Percentiles rank a stretch among this genome's conserved stretches.
Evolutionary conservation across 1,140 invertebrate species (phyloP).

Genomic region (Bombus impatiens): DNA sequence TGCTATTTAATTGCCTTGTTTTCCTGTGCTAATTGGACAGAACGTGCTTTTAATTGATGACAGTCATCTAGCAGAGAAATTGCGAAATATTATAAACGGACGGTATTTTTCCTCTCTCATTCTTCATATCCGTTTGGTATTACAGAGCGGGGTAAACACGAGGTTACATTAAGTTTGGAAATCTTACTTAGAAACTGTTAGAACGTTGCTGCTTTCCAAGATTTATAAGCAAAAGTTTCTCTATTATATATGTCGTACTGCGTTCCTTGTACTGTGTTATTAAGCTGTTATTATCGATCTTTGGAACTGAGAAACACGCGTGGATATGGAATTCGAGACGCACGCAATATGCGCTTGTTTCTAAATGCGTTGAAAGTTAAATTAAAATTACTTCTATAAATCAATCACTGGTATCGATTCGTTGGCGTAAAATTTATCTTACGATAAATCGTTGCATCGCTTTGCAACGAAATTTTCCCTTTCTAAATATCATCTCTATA

Average conservation of each 20-base stretch:
- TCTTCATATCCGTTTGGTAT: neutral
- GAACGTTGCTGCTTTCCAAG: neutral
- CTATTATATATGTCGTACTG: neutral
- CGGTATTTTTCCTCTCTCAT: neutral
- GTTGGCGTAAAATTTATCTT: neutral
- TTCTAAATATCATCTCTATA: neutral
- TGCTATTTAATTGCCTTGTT: conserved; percentile 3
- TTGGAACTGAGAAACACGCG: neutral
- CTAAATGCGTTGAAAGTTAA: neutral
- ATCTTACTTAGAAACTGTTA: neutral
- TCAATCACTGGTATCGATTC: neutral
- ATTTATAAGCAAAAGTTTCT: neutral
- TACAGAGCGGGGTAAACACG: neutral
- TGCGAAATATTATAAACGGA: neutral
- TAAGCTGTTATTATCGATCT: neutral
- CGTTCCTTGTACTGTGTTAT: neutral
- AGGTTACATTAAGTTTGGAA: neutral
- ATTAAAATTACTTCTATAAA: neutral
- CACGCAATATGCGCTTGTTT: neutral
- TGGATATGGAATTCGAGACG: neutral
- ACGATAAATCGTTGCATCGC: neutral
- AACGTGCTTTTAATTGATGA: neutral
- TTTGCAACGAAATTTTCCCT: neutral
- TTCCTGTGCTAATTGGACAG: neutral
- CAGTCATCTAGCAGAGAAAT: neutral